These are phyloP conservation scores for Cosmia pyralina DNA, from an alignment of 2,888 invertebrate genomes.

Conservation along the genomic window DNA sequence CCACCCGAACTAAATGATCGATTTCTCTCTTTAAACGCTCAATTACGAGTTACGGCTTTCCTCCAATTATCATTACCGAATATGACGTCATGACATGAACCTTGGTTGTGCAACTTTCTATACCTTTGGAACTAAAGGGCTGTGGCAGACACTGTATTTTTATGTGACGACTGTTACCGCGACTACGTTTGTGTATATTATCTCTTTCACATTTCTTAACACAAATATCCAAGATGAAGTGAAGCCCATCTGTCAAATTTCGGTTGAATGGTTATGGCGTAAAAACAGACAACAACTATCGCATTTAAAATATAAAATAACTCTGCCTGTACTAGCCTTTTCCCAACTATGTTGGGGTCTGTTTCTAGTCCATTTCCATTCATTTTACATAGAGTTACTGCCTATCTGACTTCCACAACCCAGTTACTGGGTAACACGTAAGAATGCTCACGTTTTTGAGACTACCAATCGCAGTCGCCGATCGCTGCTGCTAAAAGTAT, in stretches of 20 bases:
- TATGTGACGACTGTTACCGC: not conserved
- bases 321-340: too few species aligned
- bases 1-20: slow-evolving; percentile 31
- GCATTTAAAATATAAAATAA: not conserved
- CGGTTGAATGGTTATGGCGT: not conserved
- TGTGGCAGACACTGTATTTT: not conserved
- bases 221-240: not conserved
- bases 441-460: not conserved
- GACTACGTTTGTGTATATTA: not conserved
- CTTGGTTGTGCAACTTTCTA: slow-evolving; percentile 39
- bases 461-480: not conserved
- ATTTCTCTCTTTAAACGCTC: slow-evolving; percentile 55
- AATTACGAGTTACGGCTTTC: slow-evolving; percentile 50
- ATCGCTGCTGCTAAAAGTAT: not conserved
- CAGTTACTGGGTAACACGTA: too few species aligned
- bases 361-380: too few species aligned
- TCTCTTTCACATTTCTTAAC: not conserved
- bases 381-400: too few species aligned
- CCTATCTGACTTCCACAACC: too few species aligned
- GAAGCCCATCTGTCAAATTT: not conserved
- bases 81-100: slow-evolving; percentile 28
- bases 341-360: too few species aligned
- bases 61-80: slow-evolving; percentile 41
- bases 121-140: slow-evolving; percentile 14
- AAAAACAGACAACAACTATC: too few species aligned